phyloP scores from a whole-genome alignment of 2,888 invertebrate species.

The Cerceris ruficornis region DNA sequence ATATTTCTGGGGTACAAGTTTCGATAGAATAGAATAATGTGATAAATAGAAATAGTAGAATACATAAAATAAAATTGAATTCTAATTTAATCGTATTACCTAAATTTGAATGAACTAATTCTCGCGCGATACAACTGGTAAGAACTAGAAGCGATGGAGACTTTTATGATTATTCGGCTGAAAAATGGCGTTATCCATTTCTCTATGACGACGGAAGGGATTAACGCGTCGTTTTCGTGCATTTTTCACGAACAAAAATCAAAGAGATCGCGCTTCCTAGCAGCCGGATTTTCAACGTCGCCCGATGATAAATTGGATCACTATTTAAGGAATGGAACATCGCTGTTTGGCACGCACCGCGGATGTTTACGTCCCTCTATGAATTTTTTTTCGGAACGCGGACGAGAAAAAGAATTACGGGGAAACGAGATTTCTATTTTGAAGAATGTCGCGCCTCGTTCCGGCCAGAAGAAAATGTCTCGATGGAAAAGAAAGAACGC shows the following conservation, averaged over 20 bases:
- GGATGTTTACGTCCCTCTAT: constrained; percentile 32
- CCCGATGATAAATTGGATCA: constrained; percentile 50
- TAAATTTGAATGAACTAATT: no score
- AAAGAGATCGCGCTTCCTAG: background rate
- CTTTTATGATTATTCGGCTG: no score
- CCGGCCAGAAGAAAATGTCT: background rate
- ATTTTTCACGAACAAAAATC: background rate
- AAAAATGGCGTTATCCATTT: no score
- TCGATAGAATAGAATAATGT: no score
- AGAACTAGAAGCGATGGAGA: no score
- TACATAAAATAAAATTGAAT: no score
- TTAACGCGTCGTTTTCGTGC: background rate
- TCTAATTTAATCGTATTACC: no score
- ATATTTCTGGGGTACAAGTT: no score
- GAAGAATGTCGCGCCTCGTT: constrained; percentile 48
- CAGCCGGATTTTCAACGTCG: constrained; percentile 17
- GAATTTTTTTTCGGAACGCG: constrained; percentile 20
- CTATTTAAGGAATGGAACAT: constrained; percentile 45
- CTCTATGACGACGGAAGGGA: no score
- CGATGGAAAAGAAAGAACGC: background rate
- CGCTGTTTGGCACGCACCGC: constrained; percentile 28
- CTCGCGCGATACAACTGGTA: no score
- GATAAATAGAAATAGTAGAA: no score
- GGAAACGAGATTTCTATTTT: constrained; percentile 52
- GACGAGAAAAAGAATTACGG: constrained; percentile 8